Conservation (phyloP, 2,113 vertebrate species). For the Etheostoma spectabile region DNA sequence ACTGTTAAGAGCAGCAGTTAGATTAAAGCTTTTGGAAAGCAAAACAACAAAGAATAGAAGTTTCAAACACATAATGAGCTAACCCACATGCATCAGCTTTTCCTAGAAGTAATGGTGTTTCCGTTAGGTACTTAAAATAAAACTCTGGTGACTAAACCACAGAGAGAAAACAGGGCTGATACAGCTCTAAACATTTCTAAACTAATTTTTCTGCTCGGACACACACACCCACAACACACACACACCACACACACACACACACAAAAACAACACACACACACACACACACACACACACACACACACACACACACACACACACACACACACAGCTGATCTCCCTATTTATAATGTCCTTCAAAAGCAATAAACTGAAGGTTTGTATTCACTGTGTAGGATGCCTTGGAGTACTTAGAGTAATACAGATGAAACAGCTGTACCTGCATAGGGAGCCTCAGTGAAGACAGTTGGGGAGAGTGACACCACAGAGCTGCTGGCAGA, state of each 20-base stretch:
- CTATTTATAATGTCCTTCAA: neutral
- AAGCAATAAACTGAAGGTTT: neutral
- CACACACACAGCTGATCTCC: neutral
- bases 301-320: neutral
- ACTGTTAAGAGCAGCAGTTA: neutral
- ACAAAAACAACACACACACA: too few relatives aligned
- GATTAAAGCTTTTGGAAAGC: conserved; percentile 13
- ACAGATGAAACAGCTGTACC: conserved; percentile 78
- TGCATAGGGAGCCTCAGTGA: conserved; percentile 83
- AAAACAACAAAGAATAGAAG: neutral
- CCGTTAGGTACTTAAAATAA: neutral
- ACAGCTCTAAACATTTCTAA: neutral
- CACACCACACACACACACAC: too few relatives aligned
- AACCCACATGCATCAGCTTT: neutral
- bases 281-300: neutral
- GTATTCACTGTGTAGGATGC: neutral
- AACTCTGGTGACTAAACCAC: neutral
- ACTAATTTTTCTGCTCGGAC: neutral
- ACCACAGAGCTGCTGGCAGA: conserved; percentile 86
- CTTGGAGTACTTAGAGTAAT: neutral
- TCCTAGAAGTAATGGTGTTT: neutral
- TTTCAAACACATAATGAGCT: conserved; percentile 6
- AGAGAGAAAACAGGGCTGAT: neutral
- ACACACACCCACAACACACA: neutral
- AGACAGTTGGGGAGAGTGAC: conserved; percentile 87